Base-by-base conservation (phyloP, 2,113 vertebrate species). In the Phyllopteryx taeniolatus region DNA sequence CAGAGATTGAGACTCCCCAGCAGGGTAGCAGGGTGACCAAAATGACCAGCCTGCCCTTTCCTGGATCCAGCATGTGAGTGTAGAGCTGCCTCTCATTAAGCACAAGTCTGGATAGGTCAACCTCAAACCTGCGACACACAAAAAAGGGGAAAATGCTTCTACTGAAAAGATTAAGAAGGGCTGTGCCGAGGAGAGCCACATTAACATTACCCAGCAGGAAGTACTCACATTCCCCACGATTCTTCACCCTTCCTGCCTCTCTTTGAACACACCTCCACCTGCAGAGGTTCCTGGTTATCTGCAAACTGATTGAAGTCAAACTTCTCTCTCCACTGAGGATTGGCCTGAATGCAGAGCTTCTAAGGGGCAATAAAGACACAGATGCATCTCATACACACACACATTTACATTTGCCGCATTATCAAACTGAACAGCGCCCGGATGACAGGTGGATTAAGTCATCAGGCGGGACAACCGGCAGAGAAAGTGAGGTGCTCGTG, bases 261-360 rank as follows among this genome's bases (percentile, higher is more conserved):
- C 87, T 97, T 97, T 86, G 92, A 94, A 92, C 88, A 95, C 77
- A 98, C 92, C 87, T 97, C 96, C 82, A 97, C 94, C 90, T 98
- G 93, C 91, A 99, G 93, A 75, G 94, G 90, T 83, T 96, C 96
- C 91, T 94, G 94, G 88, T 93, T 95, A 90, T 98, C 96, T 88
- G 94, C 94, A 92, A 95, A 98, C 89, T 96, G 95, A 94, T 96
- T 97, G 93, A 99, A 98, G 90, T 99, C 96, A 94, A 99, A 98
- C 91, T 91, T 92, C 90, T 99, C 97, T 91, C 94, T 96, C 98
- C 98, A 99, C 88, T 98, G 96, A 80, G 96, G 97, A 89, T 95
- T 98, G 92, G 93, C 88, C 92, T 94, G 96, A 92, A 96, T 94
- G 93, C 95, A 96, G 82, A 97, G 92, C 91, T 94, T 98, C 98